phyloP scores from a whole-genome alignment of 2,888 invertebrate species.

The Metallyticus violacea region DNA sequence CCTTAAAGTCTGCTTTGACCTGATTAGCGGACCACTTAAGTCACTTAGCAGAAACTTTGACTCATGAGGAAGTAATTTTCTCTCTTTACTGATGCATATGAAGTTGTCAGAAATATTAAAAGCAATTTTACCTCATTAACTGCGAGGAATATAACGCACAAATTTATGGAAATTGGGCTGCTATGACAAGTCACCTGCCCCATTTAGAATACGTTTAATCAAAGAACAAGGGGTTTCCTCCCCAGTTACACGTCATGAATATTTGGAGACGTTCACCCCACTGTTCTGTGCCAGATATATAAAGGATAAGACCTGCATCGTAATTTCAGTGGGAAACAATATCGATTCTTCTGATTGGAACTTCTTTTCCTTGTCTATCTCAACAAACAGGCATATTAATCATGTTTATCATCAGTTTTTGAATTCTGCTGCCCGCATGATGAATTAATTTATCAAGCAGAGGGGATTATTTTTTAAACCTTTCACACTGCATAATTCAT shows the following conservation, averaged over 20 bases:
- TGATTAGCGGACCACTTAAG: not conserved
- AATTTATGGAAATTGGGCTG: not conserved
- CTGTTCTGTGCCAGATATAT: not conserved
- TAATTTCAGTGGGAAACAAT: not conserved
- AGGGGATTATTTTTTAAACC: no score
- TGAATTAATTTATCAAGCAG: no score
- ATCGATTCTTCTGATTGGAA: no score
- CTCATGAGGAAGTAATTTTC: not conserved
- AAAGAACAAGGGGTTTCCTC: not conserved
- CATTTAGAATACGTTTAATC: not conserved
- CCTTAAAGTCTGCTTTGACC: not conserved
- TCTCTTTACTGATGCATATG: not conserved
- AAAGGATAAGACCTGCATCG: no score
- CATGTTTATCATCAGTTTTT: no score
- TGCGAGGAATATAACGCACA: not conserved
- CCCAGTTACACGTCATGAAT: not conserved
- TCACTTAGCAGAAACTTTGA: not conserved
- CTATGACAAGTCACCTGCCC: not conserved
- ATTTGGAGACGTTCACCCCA: not conserved
- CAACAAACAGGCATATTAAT: no score
- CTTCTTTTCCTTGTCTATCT: no score
- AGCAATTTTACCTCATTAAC: not conserved
- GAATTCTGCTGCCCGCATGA: no score
- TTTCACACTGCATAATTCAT: no score
- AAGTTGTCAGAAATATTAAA: not conserved